These are phyloP conservation scores for Gnathonemus longibarbis DNA, from an alignment of 2,113 vertebrate genomes.

Conservation along the genomic window DNA sequence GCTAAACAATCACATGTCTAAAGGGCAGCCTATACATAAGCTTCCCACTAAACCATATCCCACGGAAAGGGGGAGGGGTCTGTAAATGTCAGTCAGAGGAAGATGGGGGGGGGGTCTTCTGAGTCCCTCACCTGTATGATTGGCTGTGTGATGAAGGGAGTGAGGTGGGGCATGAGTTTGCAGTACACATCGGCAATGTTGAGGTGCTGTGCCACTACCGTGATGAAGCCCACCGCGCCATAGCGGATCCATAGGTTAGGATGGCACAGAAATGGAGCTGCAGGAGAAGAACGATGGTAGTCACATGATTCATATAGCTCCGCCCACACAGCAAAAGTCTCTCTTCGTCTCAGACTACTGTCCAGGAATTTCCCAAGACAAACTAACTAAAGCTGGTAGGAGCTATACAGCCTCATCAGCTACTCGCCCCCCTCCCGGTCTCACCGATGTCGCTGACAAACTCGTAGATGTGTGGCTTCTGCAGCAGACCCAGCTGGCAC, in stretches of 20 bases:
- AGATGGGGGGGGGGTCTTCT: background rate
- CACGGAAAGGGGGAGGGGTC: background rate
- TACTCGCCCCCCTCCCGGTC: slow-evolving; percentile 13
- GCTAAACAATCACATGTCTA: background rate
- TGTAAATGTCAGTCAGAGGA: background rate
- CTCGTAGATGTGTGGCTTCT: slow-evolving; percentile 95
- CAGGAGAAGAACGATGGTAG: background rate
- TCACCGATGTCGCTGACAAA: slow-evolving; percentile 92
- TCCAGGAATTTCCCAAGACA: background rate
- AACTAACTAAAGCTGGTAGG: background rate
- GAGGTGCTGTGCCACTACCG: slow-evolving; percentile 87
- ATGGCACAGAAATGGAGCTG: slow-evolving; percentile 93
- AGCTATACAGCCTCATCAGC: background rate
- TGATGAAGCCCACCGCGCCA: slow-evolving; percentile 93
- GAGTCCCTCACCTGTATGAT: slow-evolving; percentile 81
- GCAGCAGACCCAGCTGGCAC: slow-evolving; percentile 90
- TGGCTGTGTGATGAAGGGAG: slow-evolving; percentile 86
- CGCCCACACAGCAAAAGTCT: background rate
- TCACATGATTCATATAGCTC: background rate
- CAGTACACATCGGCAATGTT: slow-evolving; percentile 97
- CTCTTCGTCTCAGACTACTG: background rate
- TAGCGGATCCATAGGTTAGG: slow-evolving; percentile 97
- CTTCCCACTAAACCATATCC: background rate
- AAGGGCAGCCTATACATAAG: background rate
- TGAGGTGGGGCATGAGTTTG: slow-evolving; percentile 92